Conservation (phyloP, 2,113 vertebrate genomes). For the Myodes glareolus region DNA sequence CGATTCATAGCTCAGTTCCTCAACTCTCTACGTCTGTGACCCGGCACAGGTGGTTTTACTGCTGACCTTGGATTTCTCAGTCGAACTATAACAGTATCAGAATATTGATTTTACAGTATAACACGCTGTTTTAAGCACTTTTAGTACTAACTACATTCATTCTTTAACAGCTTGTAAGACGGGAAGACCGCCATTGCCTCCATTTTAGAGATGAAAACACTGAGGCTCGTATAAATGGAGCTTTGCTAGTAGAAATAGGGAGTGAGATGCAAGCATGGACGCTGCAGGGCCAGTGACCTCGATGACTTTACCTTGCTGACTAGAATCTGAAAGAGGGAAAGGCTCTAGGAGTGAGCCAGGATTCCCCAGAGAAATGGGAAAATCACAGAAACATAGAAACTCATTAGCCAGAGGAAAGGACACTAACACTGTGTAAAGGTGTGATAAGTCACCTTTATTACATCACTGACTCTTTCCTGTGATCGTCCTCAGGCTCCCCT, state of each 20-base stretch:
- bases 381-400: background rate
- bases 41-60: background rate
- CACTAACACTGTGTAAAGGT: background rate
- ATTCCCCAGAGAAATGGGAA: background rate
- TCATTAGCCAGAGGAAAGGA: background rate
- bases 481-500: background rate
- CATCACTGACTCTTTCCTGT: background rate
- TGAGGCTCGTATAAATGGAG: background rate
- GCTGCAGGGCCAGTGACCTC: background rate
- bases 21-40: background rate
- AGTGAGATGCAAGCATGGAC: background rate
- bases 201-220: constrained; percentile 5
- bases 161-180: background rate
- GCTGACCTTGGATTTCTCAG: background rate
- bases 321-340: background rate
- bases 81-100: background rate
- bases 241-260: background rate
- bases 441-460: background rate
- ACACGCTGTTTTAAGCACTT: background rate
- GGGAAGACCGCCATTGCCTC: background rate
- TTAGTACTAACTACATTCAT: background rate
- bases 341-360: background rate
- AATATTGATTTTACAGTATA: background rate
- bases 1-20: background rate
- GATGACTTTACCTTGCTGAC: background rate